Evolutionary conservation across 2,113 vertebrate genomes (phyloP), one percentile per base, ranked within the genome.

Genomic region (Rhineura floridana): DNA sequence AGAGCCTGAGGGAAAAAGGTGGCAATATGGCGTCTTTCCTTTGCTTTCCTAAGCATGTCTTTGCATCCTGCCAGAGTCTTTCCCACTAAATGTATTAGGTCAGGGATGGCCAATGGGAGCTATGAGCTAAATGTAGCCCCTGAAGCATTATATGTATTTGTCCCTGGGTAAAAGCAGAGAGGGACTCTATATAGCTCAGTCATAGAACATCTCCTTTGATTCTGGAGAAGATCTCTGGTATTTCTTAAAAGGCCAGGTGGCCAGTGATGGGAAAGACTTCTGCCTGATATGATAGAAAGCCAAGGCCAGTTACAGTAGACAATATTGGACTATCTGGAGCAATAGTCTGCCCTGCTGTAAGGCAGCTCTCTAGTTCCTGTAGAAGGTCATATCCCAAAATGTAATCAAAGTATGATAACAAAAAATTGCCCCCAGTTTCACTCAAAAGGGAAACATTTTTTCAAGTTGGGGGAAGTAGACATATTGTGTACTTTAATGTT

Each of bases 1-100:
- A 83, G 79, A 92, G 85, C 91, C 92, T 6, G 6, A 48, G 92
- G 83, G 81, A 25, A 67, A 23, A 19, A 36, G 33, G 42, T 50
- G n/a, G 3, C 48, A 48, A 65, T 83, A 65, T 48, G 39, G 81
- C 42, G 36, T 28, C 42, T 33, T 33, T 88, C 80, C 72, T 83
- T 39, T 81, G 28, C 83, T 62, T 5, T 55, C 73, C 72, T 84
- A 44, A 2, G 0, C 55, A 88, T 17, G 73, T 69, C 17, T 62
- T 69, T 77, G 59, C 78, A 77, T 86, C 70, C 70, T 81, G 70
- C 78, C 39, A 19, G n/a, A 55, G 36, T 9, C 36, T 78, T 69
- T 69, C 46, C 36, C 46, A 44, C 36, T 78, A 11, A 85, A 72
- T 48, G 33, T 46, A 28, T 44, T 73, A 62, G 59, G n/a, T 10